A percentile compares a stretch with the other conserved stretches of the same genome.
Evolutionary conservation across 2,113 vertebrate species (phyloP).

Genomic region (Lasiurus cinereus): DNA sequence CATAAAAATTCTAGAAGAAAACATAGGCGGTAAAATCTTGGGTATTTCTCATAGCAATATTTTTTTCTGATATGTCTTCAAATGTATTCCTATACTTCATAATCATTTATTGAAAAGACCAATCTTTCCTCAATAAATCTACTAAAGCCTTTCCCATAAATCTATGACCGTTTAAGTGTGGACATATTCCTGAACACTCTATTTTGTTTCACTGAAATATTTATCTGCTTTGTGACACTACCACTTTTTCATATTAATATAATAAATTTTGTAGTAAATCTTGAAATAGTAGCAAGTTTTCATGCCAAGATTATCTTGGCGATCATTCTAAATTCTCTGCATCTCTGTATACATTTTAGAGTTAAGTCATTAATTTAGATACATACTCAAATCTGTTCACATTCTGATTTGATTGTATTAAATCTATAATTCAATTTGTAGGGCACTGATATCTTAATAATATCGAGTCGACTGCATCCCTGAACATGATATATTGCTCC

Average conservation of each 20-base stretch:
- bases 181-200: not conserved
- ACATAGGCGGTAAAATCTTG: not conserved
- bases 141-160: not conserved
- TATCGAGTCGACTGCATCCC: not conserved
- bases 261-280: slow-evolving; percentile 42
- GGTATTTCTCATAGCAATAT: not conserved
- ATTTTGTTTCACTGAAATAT: not conserved
- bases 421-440: not conserved
- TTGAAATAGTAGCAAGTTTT: not conserved
- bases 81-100: not conserved
- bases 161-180: not conserved
- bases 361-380: not conserved
- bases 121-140: not conserved
- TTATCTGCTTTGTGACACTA: not conserved
- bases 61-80: not conserved
- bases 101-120: not conserved
- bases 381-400: not conserved
- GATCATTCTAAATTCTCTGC: not conserved
- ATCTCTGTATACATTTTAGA: slow-evolving; percentile 1
- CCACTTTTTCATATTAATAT: not conserved
- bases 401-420: slow-evolving; percentile 7
- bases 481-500: not conserved
- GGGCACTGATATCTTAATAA: not conserved
- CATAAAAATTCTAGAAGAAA: not conserved
- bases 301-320: not conserved